Evolutionary conservation across 2,113 vertebrate genomes (phyloP).

Genomic region (Notiomystis cincta): DNA sequence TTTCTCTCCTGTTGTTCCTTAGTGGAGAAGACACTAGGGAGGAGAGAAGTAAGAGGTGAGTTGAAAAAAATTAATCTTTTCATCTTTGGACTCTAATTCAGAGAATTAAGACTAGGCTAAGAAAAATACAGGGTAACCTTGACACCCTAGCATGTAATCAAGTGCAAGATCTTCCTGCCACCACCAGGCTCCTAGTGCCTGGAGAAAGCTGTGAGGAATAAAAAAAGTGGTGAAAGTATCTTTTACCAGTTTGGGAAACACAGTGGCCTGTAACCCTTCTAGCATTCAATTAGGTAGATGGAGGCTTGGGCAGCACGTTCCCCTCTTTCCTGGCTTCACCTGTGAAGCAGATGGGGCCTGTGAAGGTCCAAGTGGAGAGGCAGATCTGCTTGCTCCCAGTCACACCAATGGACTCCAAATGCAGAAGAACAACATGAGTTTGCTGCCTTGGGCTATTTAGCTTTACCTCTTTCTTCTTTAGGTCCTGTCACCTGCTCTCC

Average conservation of each 20-base stretch:
- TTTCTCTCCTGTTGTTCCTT: background rate
- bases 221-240: background rate
- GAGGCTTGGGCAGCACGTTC: rapidly evolving
- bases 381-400: background rate
- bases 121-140: background rate
- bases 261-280: background rate
- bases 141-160: background rate
- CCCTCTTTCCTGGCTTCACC: background rate
- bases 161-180: background rate
- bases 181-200: background rate
- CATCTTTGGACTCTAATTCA: background rate
- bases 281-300: rapidly evolving
- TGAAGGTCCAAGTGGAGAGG: background rate
- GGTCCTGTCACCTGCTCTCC: background rate
- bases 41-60: background rate
- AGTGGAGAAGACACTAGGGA: background rate
- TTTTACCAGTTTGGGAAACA: background rate
- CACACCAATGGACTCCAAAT: background rate
- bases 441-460: background rate
- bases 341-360: background rate
- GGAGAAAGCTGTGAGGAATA: background rate
- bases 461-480: background rate
- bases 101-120: background rate
- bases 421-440: background rate
- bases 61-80: background rate